A percentile compares a stretch with the other conserved stretches of the same genome.
Evolutionary conservation across 2,113 vertebrate species (phyloP).

Genomic region (Campylorhamphus procurvoides): DNA sequence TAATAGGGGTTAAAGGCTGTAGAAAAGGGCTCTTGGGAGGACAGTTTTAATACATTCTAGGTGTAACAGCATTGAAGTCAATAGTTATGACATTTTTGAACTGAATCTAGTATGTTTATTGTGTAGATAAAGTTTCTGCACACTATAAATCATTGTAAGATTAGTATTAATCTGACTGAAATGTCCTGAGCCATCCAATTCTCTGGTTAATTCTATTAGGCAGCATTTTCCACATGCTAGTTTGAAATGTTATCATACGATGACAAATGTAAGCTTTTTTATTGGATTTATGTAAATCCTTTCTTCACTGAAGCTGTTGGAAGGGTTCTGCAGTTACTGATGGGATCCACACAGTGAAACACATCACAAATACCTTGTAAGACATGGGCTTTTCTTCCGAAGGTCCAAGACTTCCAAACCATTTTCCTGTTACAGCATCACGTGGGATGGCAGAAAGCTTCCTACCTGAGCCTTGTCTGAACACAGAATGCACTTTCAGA

Average conservation of each 20-base stretch:
- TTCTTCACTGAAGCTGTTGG: constrained; percentile 43
- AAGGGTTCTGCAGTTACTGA: constrained; percentile 13
- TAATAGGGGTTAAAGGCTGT: background rate
- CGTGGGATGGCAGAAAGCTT: background rate
- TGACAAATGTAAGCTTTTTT: constrained; percentile 66
- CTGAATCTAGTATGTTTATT: constrained; percentile 41
- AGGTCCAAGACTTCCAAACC: background rate
- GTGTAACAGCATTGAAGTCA: background rate
- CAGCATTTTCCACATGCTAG: constrained; percentile 59
- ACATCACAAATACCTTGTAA: background rate
- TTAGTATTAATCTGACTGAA: constrained; percentile 70
- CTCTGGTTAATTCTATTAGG: constrained; percentile 69
- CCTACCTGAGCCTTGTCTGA: background rate
- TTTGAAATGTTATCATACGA: constrained; percentile 67
- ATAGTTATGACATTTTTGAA: constrained; percentile 21
- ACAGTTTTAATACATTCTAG: background rate
- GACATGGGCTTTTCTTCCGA: background rate
- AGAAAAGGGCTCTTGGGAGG: background rate
- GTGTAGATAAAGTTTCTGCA: constrained; percentile 36
- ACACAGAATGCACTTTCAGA: background rate
- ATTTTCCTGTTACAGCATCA: background rate
- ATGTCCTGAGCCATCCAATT: constrained; percentile 60
- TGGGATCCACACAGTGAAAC: background rate
- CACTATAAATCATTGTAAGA: constrained; percentile 58
- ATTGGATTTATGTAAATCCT: constrained; percentile 68